Evolutionary conservation across 2,797 vertebrate genomes (phyloP).

Genomic region (Hydrocynus forskahlii): DNA sequence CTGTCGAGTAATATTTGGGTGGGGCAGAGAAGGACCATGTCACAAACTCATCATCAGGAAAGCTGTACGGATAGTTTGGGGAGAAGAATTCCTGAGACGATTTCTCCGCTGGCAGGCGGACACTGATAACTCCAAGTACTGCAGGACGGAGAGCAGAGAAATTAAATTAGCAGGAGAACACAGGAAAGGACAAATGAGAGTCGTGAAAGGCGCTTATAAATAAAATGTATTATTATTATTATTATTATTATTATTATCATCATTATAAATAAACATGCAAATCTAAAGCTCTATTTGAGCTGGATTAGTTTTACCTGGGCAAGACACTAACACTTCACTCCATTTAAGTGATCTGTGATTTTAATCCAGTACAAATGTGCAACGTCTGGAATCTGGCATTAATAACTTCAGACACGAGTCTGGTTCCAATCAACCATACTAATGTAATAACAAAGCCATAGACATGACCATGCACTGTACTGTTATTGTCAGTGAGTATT

Average conservation of each 20-base stretch:
- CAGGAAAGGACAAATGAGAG: constrained; percentile 1
- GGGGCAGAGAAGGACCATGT: constrained; percentile 85
- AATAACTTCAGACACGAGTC: background rate
- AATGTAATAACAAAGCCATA: background rate
- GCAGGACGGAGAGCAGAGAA: background rate
- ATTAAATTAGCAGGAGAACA: constrained; percentile 20
- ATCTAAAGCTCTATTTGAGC: background rate
- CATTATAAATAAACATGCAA: background rate
- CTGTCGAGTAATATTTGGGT: constrained; percentile 66
- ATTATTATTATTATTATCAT: too few relatives aligned
- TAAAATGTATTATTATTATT: too few relatives aligned
- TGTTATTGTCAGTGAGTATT: background rate
- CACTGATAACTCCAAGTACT: constrained; percentile 85
- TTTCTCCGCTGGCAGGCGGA: constrained; percentile 71
- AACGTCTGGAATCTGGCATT: background rate
- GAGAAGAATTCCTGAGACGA: constrained; percentile 82
- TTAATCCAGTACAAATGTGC: background rate
- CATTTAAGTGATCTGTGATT: background rate
- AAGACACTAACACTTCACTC: background rate
- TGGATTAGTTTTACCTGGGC: background rate
- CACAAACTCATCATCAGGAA: constrained; percentile 86
- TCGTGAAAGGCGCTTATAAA: too few relatives aligned
- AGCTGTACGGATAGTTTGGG: constrained; percentile 84
- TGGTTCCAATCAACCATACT: background rate
- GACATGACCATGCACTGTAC: background rate